Conservation (phyloP, 2,113 vertebrate genomes). For the Furnarius figulus region DNA sequence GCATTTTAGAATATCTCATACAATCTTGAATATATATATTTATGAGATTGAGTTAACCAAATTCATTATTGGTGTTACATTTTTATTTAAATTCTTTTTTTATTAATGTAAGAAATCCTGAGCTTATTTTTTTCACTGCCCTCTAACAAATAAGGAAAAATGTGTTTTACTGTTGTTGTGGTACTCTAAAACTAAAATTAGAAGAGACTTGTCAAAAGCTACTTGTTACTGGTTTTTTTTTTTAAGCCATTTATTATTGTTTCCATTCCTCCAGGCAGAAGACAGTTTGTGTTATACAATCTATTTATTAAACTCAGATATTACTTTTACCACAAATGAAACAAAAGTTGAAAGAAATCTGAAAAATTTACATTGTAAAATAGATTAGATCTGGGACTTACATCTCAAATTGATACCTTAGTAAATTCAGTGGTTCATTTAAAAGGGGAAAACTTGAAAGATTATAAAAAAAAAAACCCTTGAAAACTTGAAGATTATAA, state of each 20-base stretch:
- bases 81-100: not conserved
- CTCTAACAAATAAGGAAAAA: not conserved
- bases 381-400: not conserved
- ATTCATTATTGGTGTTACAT: not conserved
- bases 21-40: not conserved
- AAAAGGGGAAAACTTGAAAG: not conserved
- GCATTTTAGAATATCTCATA: not conserved
- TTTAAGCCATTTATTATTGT: not conserved
- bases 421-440: not conserved
- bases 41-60: not conserved
- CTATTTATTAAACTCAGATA: not conserved
- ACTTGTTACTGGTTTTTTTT: not conserved
- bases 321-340: not conserved
- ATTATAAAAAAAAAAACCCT: too few species aligned
- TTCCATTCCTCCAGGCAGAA: not conserved
- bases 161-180: not conserved
- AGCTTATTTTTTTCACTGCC: not conserved
- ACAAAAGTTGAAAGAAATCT: not conserved
- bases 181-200: not conserved
- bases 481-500: not conserved
- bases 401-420: not conserved
- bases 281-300: not conserved
- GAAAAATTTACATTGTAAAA: not conserved
- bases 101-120: not conserved
- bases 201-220: not conserved